Conservation (phyloP, 2,797 vertebrate genomes). For the Sebastes steindachneri region DNA sequence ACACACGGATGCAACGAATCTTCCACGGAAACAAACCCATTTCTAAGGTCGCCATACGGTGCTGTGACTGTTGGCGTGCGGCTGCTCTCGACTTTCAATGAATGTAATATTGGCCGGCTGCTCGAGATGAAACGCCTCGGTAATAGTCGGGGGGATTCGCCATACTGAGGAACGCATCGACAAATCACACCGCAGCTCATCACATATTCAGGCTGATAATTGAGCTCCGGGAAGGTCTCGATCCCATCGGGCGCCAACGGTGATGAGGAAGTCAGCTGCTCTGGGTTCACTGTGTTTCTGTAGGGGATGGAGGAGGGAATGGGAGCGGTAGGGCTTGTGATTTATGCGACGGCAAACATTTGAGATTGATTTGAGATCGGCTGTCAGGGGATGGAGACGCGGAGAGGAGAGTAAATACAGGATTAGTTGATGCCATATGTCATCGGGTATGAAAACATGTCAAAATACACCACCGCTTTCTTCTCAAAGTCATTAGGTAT, state of each 20-base stretch:
- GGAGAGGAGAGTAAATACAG: constrained; percentile 45
- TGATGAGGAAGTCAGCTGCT: constrained; percentile 50
- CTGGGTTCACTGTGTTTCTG: constrained; percentile 5
- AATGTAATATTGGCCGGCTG: constrained; percentile 48
- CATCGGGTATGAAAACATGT: constrained; percentile 22
- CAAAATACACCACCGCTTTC: constrained; percentile 11
- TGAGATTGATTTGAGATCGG: constrained; percentile 57
- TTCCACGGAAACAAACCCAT: background rate
- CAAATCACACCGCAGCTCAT: constrained; percentile 49
- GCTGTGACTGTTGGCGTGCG: constrained; percentile 25
- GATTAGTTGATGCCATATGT: constrained; percentile 54
- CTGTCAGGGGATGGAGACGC: constrained; percentile 33
- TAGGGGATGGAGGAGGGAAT: background rate
- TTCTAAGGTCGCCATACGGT: constrained; percentile 43
- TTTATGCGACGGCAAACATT: constrained; percentile 64
- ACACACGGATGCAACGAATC: background rate
- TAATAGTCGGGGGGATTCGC: constrained; percentile 44
- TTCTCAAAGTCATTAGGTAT: background rate
- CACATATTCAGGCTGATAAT: constrained; percentile 67
- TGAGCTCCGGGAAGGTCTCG: constrained; percentile 45
- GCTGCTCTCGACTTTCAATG: constrained; percentile 66
- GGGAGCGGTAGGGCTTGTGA: constrained; percentile 30
- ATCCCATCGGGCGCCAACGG: constrained; percentile 32
- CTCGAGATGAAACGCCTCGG: constrained; percentile 35
- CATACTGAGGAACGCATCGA: constrained; percentile 4